Evolutionary conservation across 2,888 invertebrate species (phyloP), one percentile per base, ranked within the genome.

Genomic region (Cryptophagus acutangulus): DNA sequence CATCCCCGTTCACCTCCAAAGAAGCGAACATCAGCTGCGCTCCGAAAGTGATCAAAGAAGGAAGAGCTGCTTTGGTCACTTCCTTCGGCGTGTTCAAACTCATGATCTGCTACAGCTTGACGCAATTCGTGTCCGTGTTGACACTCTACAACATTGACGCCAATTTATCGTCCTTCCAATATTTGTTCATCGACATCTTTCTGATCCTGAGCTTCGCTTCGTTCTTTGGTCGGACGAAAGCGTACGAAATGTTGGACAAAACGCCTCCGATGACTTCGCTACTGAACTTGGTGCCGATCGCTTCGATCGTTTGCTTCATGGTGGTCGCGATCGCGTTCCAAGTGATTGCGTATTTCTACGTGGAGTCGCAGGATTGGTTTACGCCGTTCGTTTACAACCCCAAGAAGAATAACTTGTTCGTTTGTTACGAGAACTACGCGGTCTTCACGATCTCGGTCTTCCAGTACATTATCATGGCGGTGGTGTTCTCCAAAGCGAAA

Each of bases 71-170:
- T 0, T 72, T 97, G 6, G 84, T 91, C 18, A 97, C 97, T 0
- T 92, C 92, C n/a, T 95, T 96, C 71, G 93, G 94, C 0, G 87
- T 95, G 46, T 97, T 97, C 74, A 96, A 96, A 61, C 95, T 93
- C 74, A 97, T 97, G 95, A 87, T 95, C 1, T 84, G 89, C 0
- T 97, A 96, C 71, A 93, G 92, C 17, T 74, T 95, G 36, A 86
- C 90, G 0, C 92, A 95, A 66, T 94, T 94, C 70, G 74, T 85
- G 37, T 90, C 93, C 0, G 90, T 93, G 17, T 84, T 92, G 55
- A 81, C 95, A 35, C 72, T 95, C 0, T 95, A 95, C 67, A 70
- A 71, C 20, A 81, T 82, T 59, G 76, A 78, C 48, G 71, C 71
- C 10, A 79, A 79, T 58, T 58, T 83, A 39, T 75, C 78, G 2